Evolutionary conservation across 1,140 invertebrate genomes (phyloP), one percentile per base, ranked within the genome.

Genomic region (Globodera ellingtonae): DNA sequence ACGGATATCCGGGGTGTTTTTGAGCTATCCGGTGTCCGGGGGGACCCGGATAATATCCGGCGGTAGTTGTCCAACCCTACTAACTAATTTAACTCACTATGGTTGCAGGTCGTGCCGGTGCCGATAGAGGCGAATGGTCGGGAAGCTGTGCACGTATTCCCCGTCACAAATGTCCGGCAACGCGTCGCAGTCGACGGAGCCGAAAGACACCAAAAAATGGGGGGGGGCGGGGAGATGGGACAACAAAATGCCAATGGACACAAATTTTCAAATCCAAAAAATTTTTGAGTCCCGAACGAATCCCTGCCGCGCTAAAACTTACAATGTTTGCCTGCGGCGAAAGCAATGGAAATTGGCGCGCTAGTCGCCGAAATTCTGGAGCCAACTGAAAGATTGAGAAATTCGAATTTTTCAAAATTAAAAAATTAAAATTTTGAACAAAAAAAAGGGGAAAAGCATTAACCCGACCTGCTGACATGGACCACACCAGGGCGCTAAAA

Each of bases 111-210:
- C 84, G 6, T 18, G 35, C 47, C 47, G 21, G 21, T 65, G 50
- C 56, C 93, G 92, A 89, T 93, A 94, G 3, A 94, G 84, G 75
- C 93, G 90, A 79, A 94, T 92, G 15, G 91, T 92, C 0, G 94
- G 94, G 90, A 94, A 94, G 59, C 92, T 92, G n/a, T 89, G 87
- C 21, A 94, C 90, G 75, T 90, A 90, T 88, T 93, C 91, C 4
- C 89, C 79, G 46, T 84, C 77, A 88, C 94, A 94, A 3, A 94
- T 83, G 48, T 89, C 84, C 8, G 83, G 62, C 85, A 94, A 89
- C 46, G 88, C 88, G 76, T 92, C 91, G 90, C 94, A 94, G 89
- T 94, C 92, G 3, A 94, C 92, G 84, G 92, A 91, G 3, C 91
- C 94, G n/a, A 94, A 90, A 83, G 92, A 90, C 6, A 94, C 89